Evolutionary conservation across 2,113 vertebrate species (phyloP), one percentile per base, ranked within the genome.

Genomic region (Calonectris borealis): DNA sequence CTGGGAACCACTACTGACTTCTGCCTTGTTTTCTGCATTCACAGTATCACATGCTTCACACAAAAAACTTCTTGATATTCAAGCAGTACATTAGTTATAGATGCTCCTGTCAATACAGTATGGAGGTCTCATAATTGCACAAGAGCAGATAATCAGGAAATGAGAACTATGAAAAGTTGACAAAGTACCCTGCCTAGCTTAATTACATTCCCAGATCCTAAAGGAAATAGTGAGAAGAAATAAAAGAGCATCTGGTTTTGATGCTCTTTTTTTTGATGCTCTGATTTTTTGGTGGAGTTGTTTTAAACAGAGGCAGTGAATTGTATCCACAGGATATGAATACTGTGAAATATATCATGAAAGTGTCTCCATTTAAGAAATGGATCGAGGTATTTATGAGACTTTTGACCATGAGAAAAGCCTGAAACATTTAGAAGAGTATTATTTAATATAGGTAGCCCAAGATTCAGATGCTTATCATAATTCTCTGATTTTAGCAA

Each of bases 61-160:
- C 36, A 78, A 44, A 73, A 83, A 64, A n/a, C 13, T 91, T 51
- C 40, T 73, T 51, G 58, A 84, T 93, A 89, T 86, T 84, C 69
- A 92, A 83, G 11, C 21, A 70, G 17, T 55, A 16, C 27, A 86
- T 60, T 82, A 83, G 32, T 83, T 90, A 83, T 58, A 72, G 62
- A 79, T 69, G 68, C 2, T 64, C 40, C 36, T 93, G 68, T 94
- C 91, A 96, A 78, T 25, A 77, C 31, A 65, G 16, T 83, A 49
- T 32, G 65, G 32, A 97, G 46, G 34, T 19, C 86, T 96, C 60
- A 87, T 94, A 96, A 96, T 91, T 96, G 61, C 46, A 94, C 16
- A 64, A 46, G 11, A 94, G 69, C 54, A 95, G 36, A 97, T 95
- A 89, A 96, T 93, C 76, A 93, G 79, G 83, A 75, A 97, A 97